Base-by-base conservation (phyloP, 37 sponge, comb jelly and placozoan species). In the Crambe crambe region DNA sequence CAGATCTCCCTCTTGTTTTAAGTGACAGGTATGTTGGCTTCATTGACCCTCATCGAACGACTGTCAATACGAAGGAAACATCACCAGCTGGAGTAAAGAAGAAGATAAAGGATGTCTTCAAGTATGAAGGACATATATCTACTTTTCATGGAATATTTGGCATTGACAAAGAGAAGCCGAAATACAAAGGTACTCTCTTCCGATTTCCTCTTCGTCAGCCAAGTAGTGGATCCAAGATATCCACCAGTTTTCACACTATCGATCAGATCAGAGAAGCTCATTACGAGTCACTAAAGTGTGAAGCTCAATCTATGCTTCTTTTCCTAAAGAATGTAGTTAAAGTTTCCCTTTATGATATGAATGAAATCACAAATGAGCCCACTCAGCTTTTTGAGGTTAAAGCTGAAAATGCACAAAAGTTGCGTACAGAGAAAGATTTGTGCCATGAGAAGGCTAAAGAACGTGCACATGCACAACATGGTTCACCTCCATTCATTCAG, bases 131-230 rank as follows among this genome's bases (percentile, higher is more conserved):
- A 23, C 84, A 84, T 58, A 63, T 57, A n/a, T 78, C 75, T 3
- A 57, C 77, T 37, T 78, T 83, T 32, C 26, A 66, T 42, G 79
- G 69, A 8, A 31, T 89, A 15, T 78, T 89, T 64, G 89, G 75
- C 10, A 47, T 78, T 51, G 37, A 21, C 30, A 10, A 56, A 56
- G 21, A 3, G 21, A 47, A 47, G 27, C 35, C 22, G 1, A 1
- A 38, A 39, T 89, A 89, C 77, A 41, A 79, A 42, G 89, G 76
- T 54, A 88, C 93, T 54, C 58, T 92, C 38, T 92, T 92, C 60
- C 85, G 93, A 22, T 92, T 92, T 70, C 93, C 93, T n/a, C 63
- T 92, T 9, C 80, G 93, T 26, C 58, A 76, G 31, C n/a, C 25
- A 3, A 32, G 71, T 61, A 37, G 68, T 58, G 25, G n/a, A 3